phyloP scores from a whole-genome alignment of 2,113 vertebrate genomes.

The Tupaia chinensis region DNA sequence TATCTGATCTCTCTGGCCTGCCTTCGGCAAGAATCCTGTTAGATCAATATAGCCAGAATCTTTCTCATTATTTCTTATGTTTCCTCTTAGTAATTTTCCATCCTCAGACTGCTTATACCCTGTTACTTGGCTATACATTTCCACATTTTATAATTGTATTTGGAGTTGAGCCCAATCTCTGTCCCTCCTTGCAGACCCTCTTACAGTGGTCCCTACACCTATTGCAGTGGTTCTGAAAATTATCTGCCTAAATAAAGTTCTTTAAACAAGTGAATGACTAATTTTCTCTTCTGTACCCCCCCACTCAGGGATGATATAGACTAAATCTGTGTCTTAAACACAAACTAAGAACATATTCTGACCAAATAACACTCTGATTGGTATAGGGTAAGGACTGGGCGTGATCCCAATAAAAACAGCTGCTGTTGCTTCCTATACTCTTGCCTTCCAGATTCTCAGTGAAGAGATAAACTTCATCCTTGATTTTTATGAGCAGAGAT shows the following conservation, averaged over 20 bases:
- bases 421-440: not conserved
- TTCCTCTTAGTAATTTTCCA: not conserved
- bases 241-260: not conserved
- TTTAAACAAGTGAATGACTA: not conserved
- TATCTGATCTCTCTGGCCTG: not conserved
- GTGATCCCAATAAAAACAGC: not conserved
- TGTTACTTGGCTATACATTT: not conserved
- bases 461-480: not conserved
- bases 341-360: not conserved
- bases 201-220: not conserved
- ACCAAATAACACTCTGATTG: not conserved
- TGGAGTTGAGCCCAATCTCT: not conserved
- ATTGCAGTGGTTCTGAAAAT: not conserved
- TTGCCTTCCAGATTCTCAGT: not conserved
- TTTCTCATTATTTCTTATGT: not conserved
- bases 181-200: not conserved
- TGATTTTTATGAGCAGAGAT: slow-evolving; percentile 55
- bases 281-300: not conserved
- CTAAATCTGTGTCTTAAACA: not conserved
- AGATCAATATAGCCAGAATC: not conserved
- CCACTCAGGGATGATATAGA: not conserved
- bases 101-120: too few relatives aligned
- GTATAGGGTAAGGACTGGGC: not conserved
- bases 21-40: not conserved
- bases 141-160: not conserved